A percentile compares a stretch with the other conserved stretches of the same genome.
phyloP scores from a whole-genome alignment of 2,113 vertebrate species.

The Orycteropus afer region DNA sequence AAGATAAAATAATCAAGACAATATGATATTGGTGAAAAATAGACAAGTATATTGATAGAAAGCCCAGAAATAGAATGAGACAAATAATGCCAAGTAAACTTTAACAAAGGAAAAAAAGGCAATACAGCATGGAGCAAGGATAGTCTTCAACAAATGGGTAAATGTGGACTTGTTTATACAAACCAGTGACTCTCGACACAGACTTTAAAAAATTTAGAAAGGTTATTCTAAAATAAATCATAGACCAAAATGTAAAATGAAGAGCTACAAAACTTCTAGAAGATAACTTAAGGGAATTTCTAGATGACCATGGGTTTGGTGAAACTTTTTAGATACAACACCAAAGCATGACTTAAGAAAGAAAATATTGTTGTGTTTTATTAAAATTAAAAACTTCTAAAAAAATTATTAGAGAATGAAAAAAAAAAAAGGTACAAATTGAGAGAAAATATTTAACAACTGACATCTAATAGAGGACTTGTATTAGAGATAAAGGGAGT shows the following conservation, averaged over 20 bases:
- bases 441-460: not conserved
- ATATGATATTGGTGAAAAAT: not conserved
- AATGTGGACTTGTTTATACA: not conserved
- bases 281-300: not conserved
- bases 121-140: not conserved
- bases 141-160: not conserved
- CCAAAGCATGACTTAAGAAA: not conserved
- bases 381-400: not conserved
- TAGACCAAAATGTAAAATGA: not conserved
- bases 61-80: not conserved
- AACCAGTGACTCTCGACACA: not conserved
- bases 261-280: no score
- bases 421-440: no score
- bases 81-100: not conserved
- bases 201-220: not conserved
- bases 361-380: not conserved
- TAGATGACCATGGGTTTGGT: not conserved
- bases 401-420: not conserved
- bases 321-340: not conserved
- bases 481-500: not conserved
- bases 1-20: not conserved
- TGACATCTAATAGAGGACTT: not conserved
- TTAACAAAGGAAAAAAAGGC: not conserved
- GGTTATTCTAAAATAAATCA: not conserved
- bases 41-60: not conserved